Conservation (phyloP, 2,888 invertebrate species). For the Drosophila bunnanda region DNA sequence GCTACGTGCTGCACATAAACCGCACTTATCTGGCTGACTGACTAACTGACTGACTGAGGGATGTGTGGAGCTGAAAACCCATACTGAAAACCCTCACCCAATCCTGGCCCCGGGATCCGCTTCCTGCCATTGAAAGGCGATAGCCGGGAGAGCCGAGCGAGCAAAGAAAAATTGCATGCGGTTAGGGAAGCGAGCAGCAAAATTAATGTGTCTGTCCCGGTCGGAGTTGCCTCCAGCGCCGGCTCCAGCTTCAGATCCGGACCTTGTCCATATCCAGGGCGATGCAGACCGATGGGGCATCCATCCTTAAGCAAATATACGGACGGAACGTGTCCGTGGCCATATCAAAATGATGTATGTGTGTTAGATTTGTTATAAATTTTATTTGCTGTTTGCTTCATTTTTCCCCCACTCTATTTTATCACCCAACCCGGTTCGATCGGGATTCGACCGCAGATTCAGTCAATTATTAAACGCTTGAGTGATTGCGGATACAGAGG, state of each 20-base stretch:
- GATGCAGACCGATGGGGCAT: conserved; percentile 21
- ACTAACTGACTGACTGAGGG: conserved; percentile 60
- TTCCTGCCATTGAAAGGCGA: conserved; percentile 75
- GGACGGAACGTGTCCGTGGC: conserved; percentile 58
- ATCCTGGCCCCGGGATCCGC: conserved; percentile 22
- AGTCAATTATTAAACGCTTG: conserved; percentile 66
- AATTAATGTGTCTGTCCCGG: conserved; percentile 75
- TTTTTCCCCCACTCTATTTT: conserved; percentile 14
- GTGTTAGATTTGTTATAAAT: conserved; percentile 79
- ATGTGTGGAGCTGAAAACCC: conserved; percentile 33
- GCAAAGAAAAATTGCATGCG: conserved; percentile 80
- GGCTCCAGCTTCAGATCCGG: conserved; percentile 6
- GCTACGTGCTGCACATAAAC: conserved; percentile 78
- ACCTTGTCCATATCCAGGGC: conserved; percentile 9
- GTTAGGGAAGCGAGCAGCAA: conserved; percentile 72
- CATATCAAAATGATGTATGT: conserved; percentile 78
- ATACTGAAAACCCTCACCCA: background rate
- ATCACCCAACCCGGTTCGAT: conserved; percentile 11
- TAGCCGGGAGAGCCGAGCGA: conserved; percentile 52
- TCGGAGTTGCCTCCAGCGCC: conserved; percentile 13
- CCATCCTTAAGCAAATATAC: conserved; percentile 71
- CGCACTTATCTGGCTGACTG: conserved; percentile 79
- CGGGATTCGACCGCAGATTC: conserved; percentile 37
- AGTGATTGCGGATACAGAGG: conserved; percentile 42
- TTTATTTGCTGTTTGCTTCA: conserved; percentile 60